Conservation (phyloP, 2,113 vertebrate species). For the Scalopus aquaticus region DNA sequence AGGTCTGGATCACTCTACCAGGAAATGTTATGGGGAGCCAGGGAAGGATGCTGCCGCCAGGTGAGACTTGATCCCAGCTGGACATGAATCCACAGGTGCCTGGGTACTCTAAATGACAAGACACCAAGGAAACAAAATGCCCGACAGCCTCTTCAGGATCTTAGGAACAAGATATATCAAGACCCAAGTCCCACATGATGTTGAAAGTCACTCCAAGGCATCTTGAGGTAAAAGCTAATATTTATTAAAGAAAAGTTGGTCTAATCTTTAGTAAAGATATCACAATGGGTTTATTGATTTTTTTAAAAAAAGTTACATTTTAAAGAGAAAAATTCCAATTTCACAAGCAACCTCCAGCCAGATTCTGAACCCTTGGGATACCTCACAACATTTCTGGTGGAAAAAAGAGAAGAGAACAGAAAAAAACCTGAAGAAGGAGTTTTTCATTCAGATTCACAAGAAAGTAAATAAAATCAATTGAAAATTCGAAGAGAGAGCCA, state of each 20-base stretch:
- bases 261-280: slow-evolving; percentile 49
- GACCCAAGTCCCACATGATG: background rate
- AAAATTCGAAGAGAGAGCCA: slow-evolving; percentile 57
- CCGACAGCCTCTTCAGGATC: background rate
- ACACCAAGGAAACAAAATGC: background rate
- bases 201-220: background rate
- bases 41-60: background rate
- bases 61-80: background rate
- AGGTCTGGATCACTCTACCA: background rate
- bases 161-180: background rate
- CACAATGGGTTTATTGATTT: slow-evolving; percentile 66
- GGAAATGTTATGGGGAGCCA: background rate
- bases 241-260: slow-evolving; percentile 56
- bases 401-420: background rate
- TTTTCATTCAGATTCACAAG: slow-evolving; percentile 61
- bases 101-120: background rate
- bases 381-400: slow-evolving; percentile 35
- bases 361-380: slow-evolving; percentile 28
- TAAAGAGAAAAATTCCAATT: slow-evolving; percentile 62
- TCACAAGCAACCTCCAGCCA: slow-evolving; percentile 50
- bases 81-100: background rate
- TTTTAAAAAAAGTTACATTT: slow-evolving; percentile 60
- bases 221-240: slow-evolving; percentile 13
- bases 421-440: background rate
- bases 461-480: slow-evolving; percentile 69